These are phyloP conservation scores for Porites australiensis DNA, from an alignment of 64 coral and sea anemone genomes.

Conservation along the genomic window DNA sequence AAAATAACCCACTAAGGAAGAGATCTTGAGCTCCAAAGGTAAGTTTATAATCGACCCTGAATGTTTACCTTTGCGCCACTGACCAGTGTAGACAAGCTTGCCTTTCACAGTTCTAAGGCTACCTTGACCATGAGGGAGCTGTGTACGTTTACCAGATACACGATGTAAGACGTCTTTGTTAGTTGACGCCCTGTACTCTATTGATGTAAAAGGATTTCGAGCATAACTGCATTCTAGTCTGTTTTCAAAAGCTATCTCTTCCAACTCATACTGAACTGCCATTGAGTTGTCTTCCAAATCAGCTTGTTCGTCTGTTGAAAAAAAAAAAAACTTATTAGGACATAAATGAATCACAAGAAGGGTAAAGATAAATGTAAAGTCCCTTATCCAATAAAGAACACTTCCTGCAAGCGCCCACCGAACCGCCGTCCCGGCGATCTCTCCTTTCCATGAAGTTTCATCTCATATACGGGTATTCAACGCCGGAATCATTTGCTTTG, in stretches of 20 bases:
- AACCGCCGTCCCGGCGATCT: too few species aligned
- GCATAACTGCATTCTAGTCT: constrained; percentile 3
- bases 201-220: constrained; percentile 16
- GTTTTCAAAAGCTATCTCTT: constrained; percentile 30
- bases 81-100: constrained; percentile 48
- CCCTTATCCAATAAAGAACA: too few species aligned
- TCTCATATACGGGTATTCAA: too few species aligned
- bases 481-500: too few species aligned
- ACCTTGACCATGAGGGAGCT: constrained; percentile 34
- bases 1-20: too few species aligned
- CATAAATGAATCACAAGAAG: too few species aligned
- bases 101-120: constrained; percentile 25
- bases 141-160: not conserved
- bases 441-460: too few species aligned
- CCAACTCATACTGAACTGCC: not conserved
- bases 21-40: too few species aligned
- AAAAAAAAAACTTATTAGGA: not conserved
- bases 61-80: constrained; percentile 44
- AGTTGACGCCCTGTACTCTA: not conserved
- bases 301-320: not conserved
- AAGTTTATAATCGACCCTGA: too few species aligned
- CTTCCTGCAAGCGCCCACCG: too few species aligned
- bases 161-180: constrained; percentile 3
- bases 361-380: too few species aligned
- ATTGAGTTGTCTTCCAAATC: not conserved